Conservation (phyloP, 2,888 invertebrate genomes). For the Hipparchia semele region DNA sequence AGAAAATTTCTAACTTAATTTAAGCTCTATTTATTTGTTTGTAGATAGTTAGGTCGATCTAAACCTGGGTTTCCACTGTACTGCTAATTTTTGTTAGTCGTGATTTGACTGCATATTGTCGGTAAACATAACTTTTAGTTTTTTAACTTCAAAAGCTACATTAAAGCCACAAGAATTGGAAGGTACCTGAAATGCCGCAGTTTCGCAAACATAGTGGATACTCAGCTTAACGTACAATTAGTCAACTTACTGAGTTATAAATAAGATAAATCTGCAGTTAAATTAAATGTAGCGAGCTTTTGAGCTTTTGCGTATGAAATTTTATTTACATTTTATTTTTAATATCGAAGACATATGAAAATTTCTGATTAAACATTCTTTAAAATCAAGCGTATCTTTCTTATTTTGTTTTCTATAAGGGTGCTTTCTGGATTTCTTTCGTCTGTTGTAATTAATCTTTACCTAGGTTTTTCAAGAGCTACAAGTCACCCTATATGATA, state of each 20-base stretch:
- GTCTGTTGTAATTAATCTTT: no score
- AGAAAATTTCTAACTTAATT: not conserved
- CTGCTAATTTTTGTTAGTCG: not conserved
- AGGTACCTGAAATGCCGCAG: no score
- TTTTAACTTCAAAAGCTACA: no score
- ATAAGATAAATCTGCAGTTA: not conserved
- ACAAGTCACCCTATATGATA: no score
- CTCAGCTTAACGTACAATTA: not conserved
- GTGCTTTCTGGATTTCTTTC: no score
- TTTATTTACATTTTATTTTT: not conserved
- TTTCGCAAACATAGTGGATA: not conserved
- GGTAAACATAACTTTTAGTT: no score
- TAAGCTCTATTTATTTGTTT: not conserved
- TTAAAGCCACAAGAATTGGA: no score
- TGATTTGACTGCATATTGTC: no score
- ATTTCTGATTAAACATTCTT: not conserved
- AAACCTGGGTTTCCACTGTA: not conserved
- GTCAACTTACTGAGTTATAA: not conserved
- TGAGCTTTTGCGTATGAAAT: not conserved
- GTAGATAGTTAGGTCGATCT: slow-evolving; percentile 1
- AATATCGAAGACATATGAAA: no score
- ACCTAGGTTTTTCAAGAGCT: no score
- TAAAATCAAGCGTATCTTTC: not conserved
- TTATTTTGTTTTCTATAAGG: no score
- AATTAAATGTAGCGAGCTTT: not conserved